These are phyloP conservation scores for Callinectes sapidus DNA, from an alignment of 2,888 invertebrate genomes.

Conservation along the genomic window DNA sequence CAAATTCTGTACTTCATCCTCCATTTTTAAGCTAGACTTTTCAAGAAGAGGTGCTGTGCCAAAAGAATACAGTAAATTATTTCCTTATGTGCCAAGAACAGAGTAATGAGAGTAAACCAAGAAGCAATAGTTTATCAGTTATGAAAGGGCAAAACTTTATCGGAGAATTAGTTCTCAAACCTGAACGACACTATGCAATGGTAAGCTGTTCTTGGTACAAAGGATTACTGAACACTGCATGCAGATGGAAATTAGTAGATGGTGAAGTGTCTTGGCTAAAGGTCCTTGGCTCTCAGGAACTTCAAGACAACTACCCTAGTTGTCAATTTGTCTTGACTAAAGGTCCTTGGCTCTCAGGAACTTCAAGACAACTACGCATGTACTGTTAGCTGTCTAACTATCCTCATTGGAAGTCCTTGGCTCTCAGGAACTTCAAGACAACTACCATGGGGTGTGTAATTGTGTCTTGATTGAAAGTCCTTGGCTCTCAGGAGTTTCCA, in stretches of 20 bases:
- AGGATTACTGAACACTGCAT: neutral
- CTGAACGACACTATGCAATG: neutral
- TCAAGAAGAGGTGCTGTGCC: neutral
- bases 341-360: conserved; percentile 54
- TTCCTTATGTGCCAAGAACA: neutral
- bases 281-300: conserved; percentile 50
- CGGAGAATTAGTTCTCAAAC: neutral
- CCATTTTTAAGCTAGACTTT: conserved; percentile 28
- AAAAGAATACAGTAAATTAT: neutral
- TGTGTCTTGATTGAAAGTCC: neutral
- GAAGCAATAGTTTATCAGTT: neutral
- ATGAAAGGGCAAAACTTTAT: neutral
- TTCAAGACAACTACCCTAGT: neutral
- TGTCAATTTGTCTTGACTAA: neutral
- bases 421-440: conserved; percentile 47
- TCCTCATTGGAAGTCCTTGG: conserved; percentile 38
- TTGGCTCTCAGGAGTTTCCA: conserved; percentile 50
- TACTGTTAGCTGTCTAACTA: neutral
- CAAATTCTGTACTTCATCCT: neutral
- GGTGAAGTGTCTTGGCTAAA: neutral
- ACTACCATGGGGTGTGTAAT: neutral
- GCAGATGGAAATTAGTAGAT: neutral
- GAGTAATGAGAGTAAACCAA: neutral
- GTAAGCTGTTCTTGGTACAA: neutral
- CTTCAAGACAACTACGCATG: conserved; percentile 10